phyloP scores from a whole-genome alignment of 1,140 invertebrate genomes.

The Drosophila ogumai region DNA sequence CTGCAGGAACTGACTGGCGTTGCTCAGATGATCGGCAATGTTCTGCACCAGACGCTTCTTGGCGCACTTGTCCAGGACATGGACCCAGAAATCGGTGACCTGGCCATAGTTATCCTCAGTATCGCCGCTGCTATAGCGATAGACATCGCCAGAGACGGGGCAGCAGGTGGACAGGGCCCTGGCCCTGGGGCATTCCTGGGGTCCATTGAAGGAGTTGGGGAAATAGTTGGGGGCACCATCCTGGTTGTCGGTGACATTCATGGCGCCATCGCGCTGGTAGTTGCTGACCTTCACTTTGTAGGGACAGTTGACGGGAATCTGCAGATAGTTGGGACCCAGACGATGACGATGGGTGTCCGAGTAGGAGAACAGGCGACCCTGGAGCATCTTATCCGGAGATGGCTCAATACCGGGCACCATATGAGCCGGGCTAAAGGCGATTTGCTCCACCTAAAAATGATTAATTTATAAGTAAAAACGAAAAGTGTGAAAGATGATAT shows the following conservation, averaged over 20 bases:
- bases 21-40: slow-evolving; percentile 91
- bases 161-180: slow-evolving; percentile 86
- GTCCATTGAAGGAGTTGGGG: slow-evolving; percentile 97
- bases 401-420: slow-evolving; percentile 96
- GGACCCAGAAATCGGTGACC: slow-evolving; percentile 91
- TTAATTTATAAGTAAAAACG: background rate
- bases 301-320: slow-evolving; percentile 98
- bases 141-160: slow-evolving; percentile 87
- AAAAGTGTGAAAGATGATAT: too few relatives aligned
- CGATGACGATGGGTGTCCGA: slow-evolving; percentile 97
- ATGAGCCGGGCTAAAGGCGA: slow-evolving; percentile 96
- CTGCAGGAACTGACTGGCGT: slow-evolving; percentile 94
- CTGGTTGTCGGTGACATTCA: slow-evolving; percentile 88
- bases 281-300: slow-evolving; percentile 89
- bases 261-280: slow-evolving; percentile 95
- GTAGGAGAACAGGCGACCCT: slow-evolving; percentile 97
- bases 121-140: slow-evolving; percentile 92
- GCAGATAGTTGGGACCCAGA: slow-evolving; percentile 95
- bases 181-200: slow-evolving; percentile 87
- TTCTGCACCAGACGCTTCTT: slow-evolving; percentile 91
- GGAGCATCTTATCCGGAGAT: slow-evolving; percentile 97
- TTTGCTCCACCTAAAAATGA: slow-evolving; percentile 91
- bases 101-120: slow-evolving; percentile 96
- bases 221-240: slow-evolving; percentile 96
- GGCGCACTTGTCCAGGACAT: slow-evolving; percentile 91